These are phyloP conservation scores for Heliconius hewitsoni DNA, from an alignment of 1,140 invertebrate genomes.

Conservation along the genomic window DNA sequence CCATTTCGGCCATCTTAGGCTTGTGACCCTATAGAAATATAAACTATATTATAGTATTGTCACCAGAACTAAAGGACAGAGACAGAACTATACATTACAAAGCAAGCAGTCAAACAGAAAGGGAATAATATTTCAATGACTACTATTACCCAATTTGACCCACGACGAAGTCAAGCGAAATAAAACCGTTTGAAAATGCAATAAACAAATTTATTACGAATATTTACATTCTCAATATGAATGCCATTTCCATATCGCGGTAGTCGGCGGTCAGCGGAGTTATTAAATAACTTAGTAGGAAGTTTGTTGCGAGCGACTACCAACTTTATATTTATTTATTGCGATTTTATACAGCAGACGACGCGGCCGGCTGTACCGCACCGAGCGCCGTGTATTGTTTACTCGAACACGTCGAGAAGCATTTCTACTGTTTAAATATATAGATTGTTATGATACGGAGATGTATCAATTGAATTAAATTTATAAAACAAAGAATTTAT, in stretches of 20 bases:
- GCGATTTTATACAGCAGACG: conserved; percentile 48
- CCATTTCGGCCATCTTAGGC: no score
- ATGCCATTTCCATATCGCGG: conserved; percentile 15
- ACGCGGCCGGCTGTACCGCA: not conserved
- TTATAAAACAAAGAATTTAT: no score
- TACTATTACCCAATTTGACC: no score
- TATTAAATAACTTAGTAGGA: conserved; percentile 39
- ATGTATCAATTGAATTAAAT: not conserved
- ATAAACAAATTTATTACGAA: not conserved
- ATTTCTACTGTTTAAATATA: not conserved
- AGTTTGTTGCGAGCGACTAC: conserved; percentile 34
- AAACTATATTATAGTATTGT: no score
- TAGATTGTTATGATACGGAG: not conserved
- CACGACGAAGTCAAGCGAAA: no score
- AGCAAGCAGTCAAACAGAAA: no score
- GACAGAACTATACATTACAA: no score
- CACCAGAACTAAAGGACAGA: no score
- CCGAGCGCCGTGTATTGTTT: conserved; percentile 19
- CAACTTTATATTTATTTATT: conserved; percentile 51
- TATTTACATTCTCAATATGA: not conserved
- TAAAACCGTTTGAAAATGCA: not conserved
- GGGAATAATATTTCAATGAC: no score
- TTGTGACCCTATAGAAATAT: no score
- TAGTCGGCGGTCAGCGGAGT: conserved; percentile 26
- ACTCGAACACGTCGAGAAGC: conserved; percentile 7